Percentiles rank a stretch among this genome's conserved stretches.
Conservation (phyloP, 1,140 invertebrate species). For the Cydia amplana region DNA sequence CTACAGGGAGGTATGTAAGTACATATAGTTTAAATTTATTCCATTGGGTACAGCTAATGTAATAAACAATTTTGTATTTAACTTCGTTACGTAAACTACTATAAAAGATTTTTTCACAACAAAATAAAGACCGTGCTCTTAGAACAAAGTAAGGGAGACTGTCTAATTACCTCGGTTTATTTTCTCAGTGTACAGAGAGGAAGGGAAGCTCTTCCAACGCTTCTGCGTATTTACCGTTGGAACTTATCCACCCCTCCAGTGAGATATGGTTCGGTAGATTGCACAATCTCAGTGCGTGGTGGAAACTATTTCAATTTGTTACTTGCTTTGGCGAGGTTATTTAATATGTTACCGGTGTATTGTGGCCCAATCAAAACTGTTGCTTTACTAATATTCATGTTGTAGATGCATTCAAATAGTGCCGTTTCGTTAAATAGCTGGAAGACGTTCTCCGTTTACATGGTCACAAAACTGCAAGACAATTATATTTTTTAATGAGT, state of each 20-base stretch:
- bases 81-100: constrained; percentile 1
- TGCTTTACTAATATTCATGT: neutral
- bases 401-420: neutral
- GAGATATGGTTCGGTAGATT: constrained; percentile 44
- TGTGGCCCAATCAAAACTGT: neutral
- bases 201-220: constrained; percentile 33
- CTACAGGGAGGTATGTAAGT: too few species aligned
- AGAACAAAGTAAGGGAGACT: constrained; percentile 35
- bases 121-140: constrained; percentile 26
- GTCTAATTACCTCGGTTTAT: constrained; percentile 34
- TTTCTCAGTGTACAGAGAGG: constrained; percentile 13
- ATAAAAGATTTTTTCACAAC: constrained; percentile 12
- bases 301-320: constrained; percentile 5
- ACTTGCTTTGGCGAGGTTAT: neutral
- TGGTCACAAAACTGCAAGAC: too few species aligned
- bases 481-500: too few species aligned
- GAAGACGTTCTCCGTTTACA: too few species aligned
- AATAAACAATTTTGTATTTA: neutral
- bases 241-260: constrained; percentile 45
- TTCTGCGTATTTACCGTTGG: constrained; percentile 41
- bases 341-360: constrained; percentile 13
- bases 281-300: constrained; percentile 34
- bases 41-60: neutral
- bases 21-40: neutral
- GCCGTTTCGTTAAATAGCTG: neutral